Evolutionary conservation across 2,113 vertebrate genomes (phyloP).

Genomic region (Dicerorhinus sumatrensis): DNA sequence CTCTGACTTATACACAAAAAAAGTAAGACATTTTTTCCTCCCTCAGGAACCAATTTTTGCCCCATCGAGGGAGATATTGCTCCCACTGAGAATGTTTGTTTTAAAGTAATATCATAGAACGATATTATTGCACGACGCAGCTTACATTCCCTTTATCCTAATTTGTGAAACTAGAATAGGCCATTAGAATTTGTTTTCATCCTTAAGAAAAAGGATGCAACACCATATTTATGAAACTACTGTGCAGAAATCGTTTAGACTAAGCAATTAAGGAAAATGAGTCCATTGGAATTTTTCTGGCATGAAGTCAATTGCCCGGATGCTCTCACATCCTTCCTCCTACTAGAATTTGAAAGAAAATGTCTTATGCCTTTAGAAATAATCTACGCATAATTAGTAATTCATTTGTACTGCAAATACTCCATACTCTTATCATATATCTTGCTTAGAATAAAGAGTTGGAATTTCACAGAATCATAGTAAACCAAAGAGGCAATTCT

Average conservation of each 20-base stretch:
- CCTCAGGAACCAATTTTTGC: neutral
- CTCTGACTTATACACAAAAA: neutral
- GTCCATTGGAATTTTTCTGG: constrained; percentile 53
- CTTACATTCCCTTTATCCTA: constrained; percentile 32
- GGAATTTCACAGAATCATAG: neutral
- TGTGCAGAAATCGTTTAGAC: constrained; percentile 60
- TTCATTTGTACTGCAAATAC: neutral
- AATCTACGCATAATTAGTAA: neutral
- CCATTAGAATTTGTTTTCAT: constrained; percentile 57
- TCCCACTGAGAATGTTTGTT: neutral
- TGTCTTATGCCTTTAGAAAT: constrained; percentile 1
- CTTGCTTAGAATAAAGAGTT: constrained; percentile 49
- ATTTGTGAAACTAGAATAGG: constrained; percentile 50
- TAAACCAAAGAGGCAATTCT: constrained; percentile 37
- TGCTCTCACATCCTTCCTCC: constrained; percentile 11
- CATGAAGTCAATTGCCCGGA: neutral
- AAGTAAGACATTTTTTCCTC: neutral
- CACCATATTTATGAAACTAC: constrained; percentile 43
- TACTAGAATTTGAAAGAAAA: constrained; percentile 42
- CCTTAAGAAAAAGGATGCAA: constrained; percentile 26
- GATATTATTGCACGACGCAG: neutral
- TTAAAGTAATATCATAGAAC: neutral
- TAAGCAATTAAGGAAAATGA: constrained; percentile 68
- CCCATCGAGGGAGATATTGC: neutral
- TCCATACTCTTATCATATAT: neutral